A percentile compares a stretch with the other conserved stretches of the same genome.
phyloP scores from a whole-genome alignment of 2,888 invertebrate genomes.

The Eupithecia insigniata region DNA sequence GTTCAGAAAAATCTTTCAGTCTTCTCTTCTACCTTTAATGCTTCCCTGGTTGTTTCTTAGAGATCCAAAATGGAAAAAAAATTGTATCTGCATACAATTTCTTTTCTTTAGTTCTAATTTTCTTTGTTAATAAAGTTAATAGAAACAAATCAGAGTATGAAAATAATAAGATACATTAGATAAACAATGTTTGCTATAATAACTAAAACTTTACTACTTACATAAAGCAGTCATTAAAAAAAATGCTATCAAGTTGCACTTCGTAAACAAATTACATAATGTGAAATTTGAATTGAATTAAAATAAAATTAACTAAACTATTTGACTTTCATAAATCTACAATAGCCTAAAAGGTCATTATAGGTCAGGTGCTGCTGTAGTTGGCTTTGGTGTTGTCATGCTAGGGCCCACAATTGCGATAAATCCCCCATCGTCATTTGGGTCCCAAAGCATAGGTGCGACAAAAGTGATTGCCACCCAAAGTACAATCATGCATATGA shows the following conservation, averaged over 20 bases:
- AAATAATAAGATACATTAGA: neutral
- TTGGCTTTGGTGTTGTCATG: no score
- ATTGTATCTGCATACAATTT: no score
- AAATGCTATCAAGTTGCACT: neutral
- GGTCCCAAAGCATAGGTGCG: constrained; percentile 45
- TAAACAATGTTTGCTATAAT: neutral
- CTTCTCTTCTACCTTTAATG: no score
- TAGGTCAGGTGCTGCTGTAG: no score
- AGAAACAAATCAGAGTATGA: neutral
- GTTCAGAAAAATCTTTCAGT: no score
- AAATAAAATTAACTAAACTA: neutral
- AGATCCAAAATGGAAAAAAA: no score
- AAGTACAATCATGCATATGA: constrained; percentile 52
- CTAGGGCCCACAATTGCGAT: neutral
- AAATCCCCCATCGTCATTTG: constrained; percentile 4
- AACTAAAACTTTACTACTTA: neutral
- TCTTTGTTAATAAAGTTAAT: no score
- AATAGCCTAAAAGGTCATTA: no score
- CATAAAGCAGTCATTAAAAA: neutral
- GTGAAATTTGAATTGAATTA: neutral
- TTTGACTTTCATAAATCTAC: no score
- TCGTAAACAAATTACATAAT: neutral
- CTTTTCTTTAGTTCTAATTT: no score
- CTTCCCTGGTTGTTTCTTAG: no score
- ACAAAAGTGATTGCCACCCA: constrained; percentile 35